Evolutionary conservation across 2,113 vertebrate genomes (phyloP), one percentile per base, ranked within the genome.

Genomic region (Dolichallabes microphthalmus): DNA sequence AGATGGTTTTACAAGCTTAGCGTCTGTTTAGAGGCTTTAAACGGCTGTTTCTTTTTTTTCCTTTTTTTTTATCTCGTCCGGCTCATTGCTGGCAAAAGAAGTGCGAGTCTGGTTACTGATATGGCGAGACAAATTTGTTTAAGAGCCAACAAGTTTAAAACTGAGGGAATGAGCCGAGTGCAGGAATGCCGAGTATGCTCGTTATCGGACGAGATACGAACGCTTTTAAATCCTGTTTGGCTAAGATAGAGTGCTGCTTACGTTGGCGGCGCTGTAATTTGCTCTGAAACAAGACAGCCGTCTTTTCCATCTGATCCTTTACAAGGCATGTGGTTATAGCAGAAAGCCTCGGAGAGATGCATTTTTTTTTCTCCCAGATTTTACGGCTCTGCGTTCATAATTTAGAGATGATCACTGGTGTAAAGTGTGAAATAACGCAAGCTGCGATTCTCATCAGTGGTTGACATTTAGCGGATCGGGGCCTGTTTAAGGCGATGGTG

Each of bases 351-450:
- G 85, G 90, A 84, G 35, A 57, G 64, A 83, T 52, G 66, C 81
- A 1, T 7, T 45, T 45, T 45, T 45, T 45, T 45, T 79, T 82
- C 73, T 55, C 30, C 50, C 25, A 45, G 76, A 84, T 84, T 85
- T 89, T 90, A 90, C 88, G 86, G 77, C 86, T 50, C 86, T 58
- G 80, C 63, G 82, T 85, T 52, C 64, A 80, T 91, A 86, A 92
- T 93, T 89, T 91, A 82, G 89, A 78, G 82, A 89, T 52, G 84
- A 90, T 87, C 75, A 77, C 80, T 58, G 63, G 89, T 87, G 89
- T 92, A 91, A 90, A 92, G 91, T 86, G 77, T 79, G 89, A 86
- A 91, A 91, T 91, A 91, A 93, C 89, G 89, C 86, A 75, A 75
- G 87, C 88, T 90, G 84, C 88, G 88, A 91, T 91, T 91, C 92